Conservation (phyloP, 2,113 vertebrate genomes). For the Echinops telfairi region DNA sequence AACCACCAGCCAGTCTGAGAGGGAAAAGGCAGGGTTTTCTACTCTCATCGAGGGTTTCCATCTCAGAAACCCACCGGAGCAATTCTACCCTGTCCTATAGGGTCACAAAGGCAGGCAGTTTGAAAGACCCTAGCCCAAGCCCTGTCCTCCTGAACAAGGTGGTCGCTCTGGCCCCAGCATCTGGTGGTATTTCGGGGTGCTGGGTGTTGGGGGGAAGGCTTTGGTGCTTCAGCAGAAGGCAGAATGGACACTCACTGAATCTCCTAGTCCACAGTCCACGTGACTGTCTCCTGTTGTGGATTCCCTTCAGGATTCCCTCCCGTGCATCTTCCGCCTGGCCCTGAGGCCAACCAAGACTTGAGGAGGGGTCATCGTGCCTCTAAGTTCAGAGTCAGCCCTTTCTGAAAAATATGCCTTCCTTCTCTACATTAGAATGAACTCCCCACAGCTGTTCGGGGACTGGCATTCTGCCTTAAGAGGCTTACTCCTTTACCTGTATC, state of each 20-base stretch:
- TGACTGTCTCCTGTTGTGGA: neutral
- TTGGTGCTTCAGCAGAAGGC: neutral
- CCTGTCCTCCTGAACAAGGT: neutral
- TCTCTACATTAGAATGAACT: neutral
- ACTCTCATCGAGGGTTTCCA: too few relatives aligned
- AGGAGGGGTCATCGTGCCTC: neutral
- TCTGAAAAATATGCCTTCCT: slow-evolving; percentile 4
- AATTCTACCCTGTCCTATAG: too few relatives aligned
- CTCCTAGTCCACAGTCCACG: neutral
- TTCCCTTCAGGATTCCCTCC: neutral
- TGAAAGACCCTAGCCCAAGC: neutral
- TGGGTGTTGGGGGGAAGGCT: neutral
- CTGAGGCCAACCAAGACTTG: neutral
- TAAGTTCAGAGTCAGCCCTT: neutral
- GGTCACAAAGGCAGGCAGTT: too few relatives aligned
- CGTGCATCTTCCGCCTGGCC: neutral
- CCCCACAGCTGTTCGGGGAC: neutral
- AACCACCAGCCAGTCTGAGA: too few relatives aligned
- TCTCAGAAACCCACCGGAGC: too few relatives aligned
- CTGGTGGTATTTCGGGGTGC: neutral
- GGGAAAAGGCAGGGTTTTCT: too few relatives aligned
- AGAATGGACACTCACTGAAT: neutral
- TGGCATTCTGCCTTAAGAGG: neutral
- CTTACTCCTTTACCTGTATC: neutral
- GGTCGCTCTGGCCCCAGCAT: neutral